A percentile compares a stretch with the other conserved stretches of the same genome.
phyloP scores from a whole-genome alignment of 2,113 vertebrate genomes.

The Amazona vittata region DNA sequence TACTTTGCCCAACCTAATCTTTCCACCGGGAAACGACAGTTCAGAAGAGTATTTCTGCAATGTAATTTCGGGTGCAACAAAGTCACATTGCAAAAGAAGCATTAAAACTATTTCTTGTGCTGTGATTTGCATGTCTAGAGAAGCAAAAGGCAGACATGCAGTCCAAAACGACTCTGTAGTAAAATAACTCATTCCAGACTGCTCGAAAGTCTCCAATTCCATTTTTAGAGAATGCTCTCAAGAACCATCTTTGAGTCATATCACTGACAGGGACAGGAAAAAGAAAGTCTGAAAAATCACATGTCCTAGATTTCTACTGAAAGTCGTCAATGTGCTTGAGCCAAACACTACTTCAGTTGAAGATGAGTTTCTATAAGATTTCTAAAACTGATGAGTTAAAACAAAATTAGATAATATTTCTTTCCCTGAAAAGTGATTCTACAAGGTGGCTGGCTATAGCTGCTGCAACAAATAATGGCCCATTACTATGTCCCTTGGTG shows the following conservation, averaged over 20 bases:
- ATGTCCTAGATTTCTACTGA: not conserved
- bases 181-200: not conserved
- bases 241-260: not conserved
- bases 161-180: not conserved
- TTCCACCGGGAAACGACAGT: slow-evolving; percentile 28
- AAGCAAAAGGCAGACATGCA: not conserved
- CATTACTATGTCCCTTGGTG: not conserved
- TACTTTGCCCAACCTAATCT: slow-evolving; percentile 36
- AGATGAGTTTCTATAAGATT: not conserved
- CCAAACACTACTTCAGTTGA: not conserved
- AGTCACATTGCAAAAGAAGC: slow-evolving; percentile 10
- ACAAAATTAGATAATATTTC: not conserved
- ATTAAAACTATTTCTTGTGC: not conserved
- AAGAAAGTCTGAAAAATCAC: not conserved
- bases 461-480: not conserved
- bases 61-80: slow-evolving; percentile 56
- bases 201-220: not conserved
- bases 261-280: not conserved
- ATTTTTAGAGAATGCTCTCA: not conserved
- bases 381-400: not conserved
- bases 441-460: not conserved
- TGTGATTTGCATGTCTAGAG: slow-evolving; percentile 7
- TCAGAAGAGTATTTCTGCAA: slow-evolving; percentile 34
- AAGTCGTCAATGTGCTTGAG: not conserved
- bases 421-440: not conserved